phyloP scores from a whole-genome alignment of 2,113 vertebrate species.

The Ailuropoda melanoleuca region DNA sequence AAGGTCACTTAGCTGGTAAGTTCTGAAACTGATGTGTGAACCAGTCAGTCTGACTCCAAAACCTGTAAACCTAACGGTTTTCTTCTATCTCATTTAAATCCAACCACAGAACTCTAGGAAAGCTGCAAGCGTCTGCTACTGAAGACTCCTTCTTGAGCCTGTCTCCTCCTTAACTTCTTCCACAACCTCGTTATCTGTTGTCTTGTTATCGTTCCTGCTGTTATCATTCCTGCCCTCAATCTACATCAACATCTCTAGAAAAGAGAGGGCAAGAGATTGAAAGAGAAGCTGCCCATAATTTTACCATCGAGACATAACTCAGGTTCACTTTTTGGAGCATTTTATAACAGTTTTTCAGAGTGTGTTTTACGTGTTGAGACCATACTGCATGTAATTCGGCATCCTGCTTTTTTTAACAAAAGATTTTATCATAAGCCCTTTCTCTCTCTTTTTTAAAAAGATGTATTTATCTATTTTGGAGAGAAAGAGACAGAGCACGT shows the following conservation, averaged over 20 bases:
- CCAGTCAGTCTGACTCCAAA: not conserved
- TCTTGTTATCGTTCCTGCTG: no score
- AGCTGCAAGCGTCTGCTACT: not conserved
- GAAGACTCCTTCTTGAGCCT: not conserved
- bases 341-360: not conserved
- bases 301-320: not conserved
- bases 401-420: not conserved
- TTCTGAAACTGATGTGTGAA: not conserved
- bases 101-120: not conserved
- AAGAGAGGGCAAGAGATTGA: not conserved
- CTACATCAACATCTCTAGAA: not conserved
- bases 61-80: accelerated
- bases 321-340: not conserved
- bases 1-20: not conserved
- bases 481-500: not conserved
- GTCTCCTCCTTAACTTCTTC: not conserved
- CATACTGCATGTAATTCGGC: no score
- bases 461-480: not conserved
- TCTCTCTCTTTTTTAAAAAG: not conserved
- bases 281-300: not conserved
- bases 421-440: not conserved
- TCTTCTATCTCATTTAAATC: not conserved
- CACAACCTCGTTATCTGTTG: no score
- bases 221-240: not conserved
- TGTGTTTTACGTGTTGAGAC: not conserved